These are phyloP conservation scores for Pseudochaenichthys georgianus DNA, from an alignment of 2,797 vertebrate species.

Conservation along the genomic window DNA sequence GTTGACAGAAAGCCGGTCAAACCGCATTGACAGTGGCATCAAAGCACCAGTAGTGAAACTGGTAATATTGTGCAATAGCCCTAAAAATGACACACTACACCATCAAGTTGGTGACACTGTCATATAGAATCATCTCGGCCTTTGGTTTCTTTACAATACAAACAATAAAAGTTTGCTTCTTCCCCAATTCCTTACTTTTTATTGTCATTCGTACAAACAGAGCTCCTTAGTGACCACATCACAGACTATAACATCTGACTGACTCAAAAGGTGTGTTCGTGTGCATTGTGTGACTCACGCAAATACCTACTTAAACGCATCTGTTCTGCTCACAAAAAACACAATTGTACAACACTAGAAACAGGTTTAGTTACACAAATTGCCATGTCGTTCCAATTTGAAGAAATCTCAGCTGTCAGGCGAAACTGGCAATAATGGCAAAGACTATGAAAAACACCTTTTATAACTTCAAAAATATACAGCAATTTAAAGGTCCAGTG, in stretches of 20 bases:
- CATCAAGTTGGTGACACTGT: not conserved
- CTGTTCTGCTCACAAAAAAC: slow-evolving; percentile 8
- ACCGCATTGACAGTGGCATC: slow-evolving; percentile 35
- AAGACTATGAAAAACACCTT: not conserved
- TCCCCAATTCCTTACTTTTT: not conserved
- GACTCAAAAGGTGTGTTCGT: slow-evolving; percentile 62
- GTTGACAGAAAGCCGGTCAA: slow-evolving; percentile 53
- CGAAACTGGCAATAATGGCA: not conserved
- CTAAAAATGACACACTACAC: not conserved
- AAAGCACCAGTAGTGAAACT: slow-evolving; percentile 9
- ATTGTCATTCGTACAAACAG: not conserved
- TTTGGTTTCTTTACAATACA: not conserved
- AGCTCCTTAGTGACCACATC: not conserved
- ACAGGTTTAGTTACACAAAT: not conserved
- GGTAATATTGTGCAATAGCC: slow-evolving; percentile 16
- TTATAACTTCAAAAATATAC: not conserved
- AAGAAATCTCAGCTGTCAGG: not conserved
- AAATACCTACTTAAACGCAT: slow-evolving; percentile 18
- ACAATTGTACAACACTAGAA: not conserved
- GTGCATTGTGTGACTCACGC: slow-evolving; percentile 55
- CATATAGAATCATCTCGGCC: no score
- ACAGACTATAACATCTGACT: slow-evolving; percentile 14
- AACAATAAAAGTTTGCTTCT: not conserved
- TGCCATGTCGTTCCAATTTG: not conserved
- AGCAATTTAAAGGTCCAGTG: no score